phyloP scores from a whole-genome alignment of 2,888 invertebrate species.

The Conus canariensis region DNA sequence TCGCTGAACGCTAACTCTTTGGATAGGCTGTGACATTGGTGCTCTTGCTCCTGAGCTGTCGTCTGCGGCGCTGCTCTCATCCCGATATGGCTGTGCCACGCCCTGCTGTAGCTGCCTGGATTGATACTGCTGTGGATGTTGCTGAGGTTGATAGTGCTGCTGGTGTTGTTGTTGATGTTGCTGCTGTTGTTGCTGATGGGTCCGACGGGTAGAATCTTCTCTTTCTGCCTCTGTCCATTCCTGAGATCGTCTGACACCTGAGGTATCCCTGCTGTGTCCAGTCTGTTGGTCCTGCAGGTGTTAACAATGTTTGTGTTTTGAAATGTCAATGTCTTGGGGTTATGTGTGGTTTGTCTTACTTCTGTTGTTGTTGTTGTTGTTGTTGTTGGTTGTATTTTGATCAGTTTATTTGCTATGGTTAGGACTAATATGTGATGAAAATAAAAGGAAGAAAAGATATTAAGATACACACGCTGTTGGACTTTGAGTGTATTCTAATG shows the following conservation, averaged over 20 bases:
- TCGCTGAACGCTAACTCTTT: conserved; percentile 58
- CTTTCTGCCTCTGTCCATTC: conserved; percentile 39
- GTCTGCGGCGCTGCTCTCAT: conserved; percentile 50
- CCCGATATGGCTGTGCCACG: neutral
- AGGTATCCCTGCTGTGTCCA: neutral
- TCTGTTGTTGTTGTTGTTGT: too few species aligned
- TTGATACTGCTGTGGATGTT: conserved; percentile 29
- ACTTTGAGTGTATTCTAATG: too few species aligned
- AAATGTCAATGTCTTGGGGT: too few species aligned
- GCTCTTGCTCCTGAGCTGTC: conserved; percentile 55
- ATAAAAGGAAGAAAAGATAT: too few species aligned
- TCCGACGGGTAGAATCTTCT: neutral
- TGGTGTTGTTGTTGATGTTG: conserved; percentile 43
- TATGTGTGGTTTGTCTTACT: too few species aligned
- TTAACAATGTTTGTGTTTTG: too few species aligned
- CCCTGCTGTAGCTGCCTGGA: conserved; percentile 41
- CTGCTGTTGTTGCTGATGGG: conserved; percentile 36
- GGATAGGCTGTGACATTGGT: conserved; percentile 56
- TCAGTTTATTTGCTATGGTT: too few species aligned
- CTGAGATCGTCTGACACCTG: conserved; percentile 8
- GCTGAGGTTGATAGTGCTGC: conserved; percentile 40
- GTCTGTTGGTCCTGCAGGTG: neutral
- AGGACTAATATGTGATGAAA: too few species aligned
- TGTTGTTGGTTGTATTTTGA: too few species aligned
- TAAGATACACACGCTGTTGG: too few species aligned